phyloP scores from a whole-genome alignment of 2,797 vertebrate species.

The Phalloptychus januarius region DNA sequence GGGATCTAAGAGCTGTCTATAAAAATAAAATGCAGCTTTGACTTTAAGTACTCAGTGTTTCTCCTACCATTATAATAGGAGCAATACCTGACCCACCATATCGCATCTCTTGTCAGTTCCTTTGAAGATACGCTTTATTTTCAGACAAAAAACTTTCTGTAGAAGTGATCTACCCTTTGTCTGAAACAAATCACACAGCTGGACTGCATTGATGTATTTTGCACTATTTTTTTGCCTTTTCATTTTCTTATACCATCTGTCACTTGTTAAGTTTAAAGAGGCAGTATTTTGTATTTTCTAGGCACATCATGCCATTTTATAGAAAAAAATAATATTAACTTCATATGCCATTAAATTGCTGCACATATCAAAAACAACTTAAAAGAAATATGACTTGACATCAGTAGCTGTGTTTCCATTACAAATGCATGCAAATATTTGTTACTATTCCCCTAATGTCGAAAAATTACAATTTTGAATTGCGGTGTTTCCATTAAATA shows the following conservation, averaged over 20 bases:
- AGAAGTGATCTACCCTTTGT: neutral
- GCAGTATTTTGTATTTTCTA: no score
- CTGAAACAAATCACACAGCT: neutral
- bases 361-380: no score
- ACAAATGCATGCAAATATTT: no score
- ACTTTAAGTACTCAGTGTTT: neutral
- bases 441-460: no score
- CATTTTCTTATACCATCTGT: neutral
- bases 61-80: neutral
- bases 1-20: neutral
- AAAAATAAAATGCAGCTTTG: neutral
- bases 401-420: no score
- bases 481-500: no score
- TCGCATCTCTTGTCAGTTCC: neutral
- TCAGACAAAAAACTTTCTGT: neutral
- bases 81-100: neutral
- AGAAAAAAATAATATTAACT: no score
- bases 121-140: neutral
- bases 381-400: no score
- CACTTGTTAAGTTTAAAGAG: neutral
- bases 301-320: no score
- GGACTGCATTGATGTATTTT: neutral
- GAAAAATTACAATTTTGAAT: no score
- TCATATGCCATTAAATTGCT: no score
- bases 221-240: neutral